Percentiles rank a stretch among this genome's conserved stretches.
Evolutionary conservation across 2,888 invertebrate genomes (phyloP).

Genomic region (Enchytraeus crypticus): DNA sequence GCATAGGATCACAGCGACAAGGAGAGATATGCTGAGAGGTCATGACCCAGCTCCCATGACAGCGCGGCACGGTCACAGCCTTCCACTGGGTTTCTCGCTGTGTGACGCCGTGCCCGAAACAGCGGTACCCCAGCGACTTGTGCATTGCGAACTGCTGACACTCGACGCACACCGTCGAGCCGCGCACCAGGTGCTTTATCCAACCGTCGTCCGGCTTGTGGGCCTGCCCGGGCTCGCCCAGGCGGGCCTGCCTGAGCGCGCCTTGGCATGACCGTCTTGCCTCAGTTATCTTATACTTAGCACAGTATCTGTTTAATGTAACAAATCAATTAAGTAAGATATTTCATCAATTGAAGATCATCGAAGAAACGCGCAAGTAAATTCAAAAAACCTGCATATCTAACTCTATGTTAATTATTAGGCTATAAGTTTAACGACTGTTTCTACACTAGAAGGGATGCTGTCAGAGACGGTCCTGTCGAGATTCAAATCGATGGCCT

Average conservation of each 20-base stretch:
- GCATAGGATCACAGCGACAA: constrained; percentile 1
- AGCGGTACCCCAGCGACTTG: constrained; percentile 61
- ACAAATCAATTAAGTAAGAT: too few species aligned
- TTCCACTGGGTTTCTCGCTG: constrained; percentile 71
- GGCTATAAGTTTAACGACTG: too few species aligned
- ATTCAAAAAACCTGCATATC: too few species aligned
- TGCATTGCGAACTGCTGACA: constrained; percentile 75
- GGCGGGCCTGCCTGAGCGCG: constrained; percentile 23
- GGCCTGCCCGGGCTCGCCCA: too few species aligned
- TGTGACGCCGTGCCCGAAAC: constrained; percentile 73
- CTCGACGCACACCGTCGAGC: constrained; percentile 67
- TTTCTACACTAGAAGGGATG: too few species aligned
- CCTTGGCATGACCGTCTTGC: constrained; percentile 25
- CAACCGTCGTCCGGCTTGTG: constrained; percentile 3
- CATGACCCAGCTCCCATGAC: constrained; percentile 78
- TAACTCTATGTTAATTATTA: too few species aligned
- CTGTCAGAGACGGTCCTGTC: too few species aligned
- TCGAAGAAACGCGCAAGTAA: too few species aligned
- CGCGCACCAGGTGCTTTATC: constrained; percentile 42
- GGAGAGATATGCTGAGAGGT: neutral
- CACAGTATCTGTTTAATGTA: constrained; percentile 65
- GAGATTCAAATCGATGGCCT: too few species aligned
- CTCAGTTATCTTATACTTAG: constrained; percentile 68
- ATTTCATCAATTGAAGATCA: too few species aligned
- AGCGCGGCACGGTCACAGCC: constrained; percentile 71